Evolutionary conservation across 1,140 invertebrate genomes (phyloP), one percentile per base, ranked within the genome.

Genomic region (Drosophila sturtevanti): DNA sequence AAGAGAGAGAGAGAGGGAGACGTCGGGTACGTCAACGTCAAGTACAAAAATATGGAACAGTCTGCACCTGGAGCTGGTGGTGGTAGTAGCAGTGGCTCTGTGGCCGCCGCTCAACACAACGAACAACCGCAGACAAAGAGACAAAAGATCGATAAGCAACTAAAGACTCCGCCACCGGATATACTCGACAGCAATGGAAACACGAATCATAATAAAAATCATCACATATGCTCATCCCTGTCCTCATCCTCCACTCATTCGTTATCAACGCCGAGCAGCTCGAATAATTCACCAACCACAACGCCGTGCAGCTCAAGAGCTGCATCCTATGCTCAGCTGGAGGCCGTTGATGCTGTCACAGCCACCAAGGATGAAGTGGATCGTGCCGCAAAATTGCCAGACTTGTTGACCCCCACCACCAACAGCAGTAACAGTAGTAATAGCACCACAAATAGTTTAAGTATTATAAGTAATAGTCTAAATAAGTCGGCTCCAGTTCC

Each of bases 71-170:
- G 64, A 63, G 72, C 58, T 62, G 71, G 62, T 34, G 63, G 64
- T 58, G 65, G 41, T 27, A 61, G 63, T 16, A 63, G 59, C 12
- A 65, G 73, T 37, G 68, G 34, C 51, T 51, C 79, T 24, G 67
- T 69, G 24, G 34, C 71, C n/a, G 41, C 68, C 35, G 54, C 63
- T 31, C 64, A 73, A 54, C 70, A 75, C 56, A 86, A 79, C 24
- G 90, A 91, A 38, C 90, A 91, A 63, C 90, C 90, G 11, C 90
- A 91, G 34, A 91, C 90, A 5, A 91, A 91, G 71, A 64, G 90
- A 14, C 86, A 91, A 38, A 91, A 91, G 65, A 91, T 91, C 37
- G 90, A 91, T 22, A 81, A 91, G 56, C 91, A 94, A 93, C 64
- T 84, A 24, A 75, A 77, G 44, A 64, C 74, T 9, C 61, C 68